Base-by-base conservation (phyloP, 2,888 invertebrate genomes). In the Apomyelois bistriatella region DNA sequence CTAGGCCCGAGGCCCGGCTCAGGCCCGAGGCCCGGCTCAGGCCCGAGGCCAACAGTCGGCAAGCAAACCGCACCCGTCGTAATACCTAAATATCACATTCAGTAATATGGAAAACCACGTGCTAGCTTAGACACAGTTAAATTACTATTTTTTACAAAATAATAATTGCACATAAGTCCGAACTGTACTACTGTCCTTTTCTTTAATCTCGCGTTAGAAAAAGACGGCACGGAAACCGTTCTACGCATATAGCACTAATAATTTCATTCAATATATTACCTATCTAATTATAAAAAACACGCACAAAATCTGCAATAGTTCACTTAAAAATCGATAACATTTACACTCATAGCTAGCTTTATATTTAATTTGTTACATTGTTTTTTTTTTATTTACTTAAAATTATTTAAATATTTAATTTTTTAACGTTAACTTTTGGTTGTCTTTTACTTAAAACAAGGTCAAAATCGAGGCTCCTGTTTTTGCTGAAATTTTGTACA, bases 61-160 rank as follows among this genome's bases (percentile, higher is more conserved):
- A 69, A 74, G 73, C 83, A 77, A 83, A 82, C 88, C 87, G 86
- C 88, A 82, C 78, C 82, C 22, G 37, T 43, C 80, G 82, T 89
- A 90, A 85, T 84, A 86, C 82, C 90, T 91, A 90, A 88, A 89
- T 91, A 91, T 91, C 91, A 91, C 91, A 91, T 90, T 90, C 85
- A 90, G 87, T 90, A 90, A 86, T 85, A 90, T 89, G 87, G 89
- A 89, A 89, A 88, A 86, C 88, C 88, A 86, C 88, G 87, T 88
- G 87, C 85, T 85, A 85, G 84, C 85, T 85, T 85, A 88, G 84
- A 90, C 87, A 88, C 86, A 83, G 83, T 85, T 76, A 81, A 73
- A 84, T 85, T 85, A 85, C 85, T 85, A 86, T 87, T 87, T 86
- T 87, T 82, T 87, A 89, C 88, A 89, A 89, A 90, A 89, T 90